Base-by-base conservation (phyloP, 2,888 invertebrate species). In the Leptodirus hochenwartii region DNA sequence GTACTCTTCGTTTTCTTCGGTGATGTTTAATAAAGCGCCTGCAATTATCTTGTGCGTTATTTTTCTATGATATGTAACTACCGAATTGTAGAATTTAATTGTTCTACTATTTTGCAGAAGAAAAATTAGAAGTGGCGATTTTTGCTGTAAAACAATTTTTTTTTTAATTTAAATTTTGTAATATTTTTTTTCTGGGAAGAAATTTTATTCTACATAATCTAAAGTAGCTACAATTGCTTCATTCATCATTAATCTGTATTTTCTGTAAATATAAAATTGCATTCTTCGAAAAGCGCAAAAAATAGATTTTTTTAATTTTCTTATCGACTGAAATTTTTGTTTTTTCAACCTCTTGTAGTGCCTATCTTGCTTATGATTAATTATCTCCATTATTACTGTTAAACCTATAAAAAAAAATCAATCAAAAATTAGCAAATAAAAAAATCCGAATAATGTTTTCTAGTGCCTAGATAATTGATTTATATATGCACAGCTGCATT, bases 141-240 rank as follows among this genome's bases (percentile, higher is more conserved):
- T n/a, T n/a, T n/a, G n/a, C n/a, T n/a, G n/a, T n/a, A n/a, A n/a
- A n/a, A n/a, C n/a, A n/a, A n/a, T n/a, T n/a, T n/a, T n/a, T n/a
- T n/a, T n/a, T n/a, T n/a, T n/a, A n/a, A n/a, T n/a, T n/a, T n/a
- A n/a, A n/a, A n/a, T n/a, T n/a, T n/a, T n/a, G n/a, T n/a, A n/a
- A n/a, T n/a, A n/a, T n/a, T n/a, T n/a, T n/a, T n/a, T n/a, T n/a
- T n/a, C n/a, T n/a, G n/a, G n/a, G n/a, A n/a, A n/a, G n/a, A 27
- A 15, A 27, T 10, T 13, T 34, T 30, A 43, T 33, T 43, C 41
- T 8, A 36, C 33, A 32, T 43, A 43, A 22, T 41, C 41, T 20
- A 43, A 35, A 10, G 43, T 42, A 13, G 39, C 39, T 15, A 43
- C 29, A 25, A 40, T 35, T 4, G 41, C 39, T 9, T 43, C 41